Base-by-base conservation (phyloP, 2,888 invertebrate species). In the Byasa hedistus region DNA sequence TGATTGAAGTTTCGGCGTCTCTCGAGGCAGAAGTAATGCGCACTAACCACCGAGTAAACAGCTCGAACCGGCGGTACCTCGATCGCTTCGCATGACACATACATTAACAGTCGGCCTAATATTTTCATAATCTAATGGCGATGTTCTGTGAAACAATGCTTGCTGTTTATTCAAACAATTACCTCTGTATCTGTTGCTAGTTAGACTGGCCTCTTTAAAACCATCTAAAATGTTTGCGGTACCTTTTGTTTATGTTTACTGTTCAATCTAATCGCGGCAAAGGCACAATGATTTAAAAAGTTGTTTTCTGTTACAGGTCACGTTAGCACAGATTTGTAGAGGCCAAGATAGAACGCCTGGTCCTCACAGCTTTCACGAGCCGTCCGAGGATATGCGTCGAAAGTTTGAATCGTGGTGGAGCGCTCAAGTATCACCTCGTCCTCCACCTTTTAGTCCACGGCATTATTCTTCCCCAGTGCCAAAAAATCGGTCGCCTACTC, bases 381-480 rank as follows among this genome's bases (percentile, higher is more conserved):
- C 96, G 12, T 94, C 95, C 0, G 98, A 98, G 73, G 98, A 98
- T 62, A 94, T 95, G 78, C 94, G 96, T 32, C 93, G 96, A 68
- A 96, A 97, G 83, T 98, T 98, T 85, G 98, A 98, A 80, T 95
- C 96, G 66, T 98, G 98, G 98, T 97, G 96, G 95, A 94, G 94
- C 56, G 93, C 94, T 65, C 96, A 96, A 79, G 93, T 95, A 61
- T 94, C 94, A 19, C 94, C 95, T 0, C 89, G 93, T 48, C 92
- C 92, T 0, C 89, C 91, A 1, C 87, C 91, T 3, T 92, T 91
- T 71, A 92, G 92, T 72, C 91, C 92, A 7, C 83, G 92, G 3
- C 88, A 92, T 57, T 92, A 92, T 59, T 90, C 81, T 59, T 92
- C 87, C 69, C 93, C 80, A 72, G 93, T 71, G 77, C 94, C 76